A percentile compares a stretch with the other conserved stretches of the same genome.
These are phyloP conservation scores for Callimorpha dominula DNA, from an alignment of 2,888 invertebrate genomes.

Conservation along the genomic window DNA sequence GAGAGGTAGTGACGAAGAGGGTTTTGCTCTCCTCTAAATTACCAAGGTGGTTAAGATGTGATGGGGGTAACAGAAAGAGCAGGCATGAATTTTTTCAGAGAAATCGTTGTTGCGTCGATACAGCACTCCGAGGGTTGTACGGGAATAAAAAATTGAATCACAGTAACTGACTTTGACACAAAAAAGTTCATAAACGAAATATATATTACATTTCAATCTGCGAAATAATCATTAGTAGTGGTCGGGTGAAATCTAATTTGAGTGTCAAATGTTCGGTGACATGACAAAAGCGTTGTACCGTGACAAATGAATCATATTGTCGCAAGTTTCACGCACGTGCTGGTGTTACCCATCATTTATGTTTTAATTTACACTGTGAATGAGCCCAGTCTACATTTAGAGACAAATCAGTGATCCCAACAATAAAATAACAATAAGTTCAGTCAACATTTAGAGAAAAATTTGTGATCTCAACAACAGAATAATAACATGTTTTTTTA, in stretches of 20 bases:
- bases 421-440: not conserved
- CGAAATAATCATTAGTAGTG: slow-evolving; percentile 26
- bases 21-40: too few relatives aligned
- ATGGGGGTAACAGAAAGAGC: too few relatives aligned
- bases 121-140: not conserved
- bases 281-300: slow-evolving; percentile 32
- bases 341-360: slow-evolving; percentile 34
- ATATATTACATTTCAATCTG: not conserved
- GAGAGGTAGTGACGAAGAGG: too few relatives aligned
- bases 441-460: too few relatives aligned
- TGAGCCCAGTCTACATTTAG: slow-evolving; percentile 10
- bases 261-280: slow-evolving; percentile 45
- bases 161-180: not conserved
- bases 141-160: not conserved
- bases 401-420: not conserved
- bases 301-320: slow-evolving; percentile 23
- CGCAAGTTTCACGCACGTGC: slow-evolving; percentile 7
- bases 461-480: too few relatives aligned
- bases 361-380: slow-evolving; percentile 33
- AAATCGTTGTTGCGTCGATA: not conserved
- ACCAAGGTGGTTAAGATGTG: too few relatives aligned
- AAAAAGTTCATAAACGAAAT: not conserved
- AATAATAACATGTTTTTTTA: not conserved
- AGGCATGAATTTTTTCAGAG: too few relatives aligned
- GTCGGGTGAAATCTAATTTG: slow-evolving; percentile 43